Evolutionary conservation across 2,888 invertebrate genomes (phyloP), one percentile per base, ranked within the genome.

Genomic region (Diloba caeruleocephala): DNA sequence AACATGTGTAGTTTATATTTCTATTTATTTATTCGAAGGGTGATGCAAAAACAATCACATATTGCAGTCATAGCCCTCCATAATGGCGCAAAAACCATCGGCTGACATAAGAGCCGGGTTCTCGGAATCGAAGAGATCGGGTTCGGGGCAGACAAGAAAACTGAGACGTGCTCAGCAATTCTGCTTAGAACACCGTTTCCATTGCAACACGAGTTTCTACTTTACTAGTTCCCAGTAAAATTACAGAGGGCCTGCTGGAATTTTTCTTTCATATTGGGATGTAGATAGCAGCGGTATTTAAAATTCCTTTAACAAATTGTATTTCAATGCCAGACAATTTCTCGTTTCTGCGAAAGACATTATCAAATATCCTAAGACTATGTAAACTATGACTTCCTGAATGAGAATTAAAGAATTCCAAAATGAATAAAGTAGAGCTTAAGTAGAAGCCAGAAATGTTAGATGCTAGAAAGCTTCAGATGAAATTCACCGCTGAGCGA

Each of bases 61-160:
- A 28, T 15, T 19, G 41, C 39, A 33, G 42, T 50, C 58, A 37
- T 6, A 33, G 39, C 21, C 25, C 32, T 39, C 28, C 10, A 25
- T 55, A 50, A 39, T 52, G 17, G 10, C 23, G 54, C 71, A 72
- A 72, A 76, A 74, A 74, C 58, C 23, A 38, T 43, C 41, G 36
- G 34, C 45, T 54, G 56, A 54, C 39, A 59, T 49, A 58, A 56
- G 74, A 73, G 73, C 37, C 67, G 58, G 36, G 63, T 87, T 87
- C 85, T 58, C 42, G 76, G 84, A 85, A 87, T 56, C 66, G 58
- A 60, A 61, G 44, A 57, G 56, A 63, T 71, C 69, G 19, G 32
- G 55, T 72, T 70, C 60, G 44, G 71, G 79, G 78, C 65, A 57
- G 60, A 68, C 79, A 86, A 86, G 83, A 85, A 86, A 77, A 45